Percentiles rank a stretch among this genome's conserved stretches.
Evolutionary conservation across 1,140 invertebrate species (phyloP).

Genomic region (Drosophila tristis): DNA sequence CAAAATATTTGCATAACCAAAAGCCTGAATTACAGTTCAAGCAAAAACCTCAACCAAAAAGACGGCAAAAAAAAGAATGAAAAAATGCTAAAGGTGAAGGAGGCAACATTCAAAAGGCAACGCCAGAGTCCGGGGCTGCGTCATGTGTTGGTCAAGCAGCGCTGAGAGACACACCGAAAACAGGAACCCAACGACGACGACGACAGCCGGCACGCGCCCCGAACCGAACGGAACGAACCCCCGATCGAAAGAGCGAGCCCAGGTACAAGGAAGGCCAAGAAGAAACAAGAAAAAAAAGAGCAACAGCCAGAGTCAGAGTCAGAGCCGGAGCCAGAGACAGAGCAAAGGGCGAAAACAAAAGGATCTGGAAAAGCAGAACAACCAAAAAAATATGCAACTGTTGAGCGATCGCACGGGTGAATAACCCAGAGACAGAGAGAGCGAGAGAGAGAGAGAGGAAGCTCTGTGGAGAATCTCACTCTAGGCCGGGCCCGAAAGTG

Average conservation of each 20-base stretch:
- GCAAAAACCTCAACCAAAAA: constrained; percentile 23
- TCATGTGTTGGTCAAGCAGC: constrained; percentile 62
- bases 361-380: constrained; percentile 23
- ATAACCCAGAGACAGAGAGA: constrained; percentile 21
- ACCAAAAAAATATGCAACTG: constrained; percentile 61
- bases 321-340: constrained; percentile 39
- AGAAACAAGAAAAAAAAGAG: constrained; percentile 17
- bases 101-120: constrained; percentile 7
- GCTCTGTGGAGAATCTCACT: constrained; percentile 60
- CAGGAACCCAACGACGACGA: constrained; percentile 34
- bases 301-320: constrained; percentile 20
- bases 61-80: not conserved
- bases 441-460: constrained; percentile 12
- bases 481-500: constrained; percentile 27
- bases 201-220: constrained; percentile 82
- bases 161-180: constrained; percentile 25
- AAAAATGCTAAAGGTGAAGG: not conserved
- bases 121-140: constrained; percentile 45
- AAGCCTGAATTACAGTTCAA: constrained; percentile 66
- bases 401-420: constrained; percentile 48
- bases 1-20: constrained; percentile 79
- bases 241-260: constrained; percentile 15
- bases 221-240: constrained; percentile 33
- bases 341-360: constrained; percentile 38
- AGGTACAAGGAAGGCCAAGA: constrained; percentile 57